Evolutionary conservation across 2,888 invertebrate species (phyloP).

Genomic region (Busseola fusca): DNA sequence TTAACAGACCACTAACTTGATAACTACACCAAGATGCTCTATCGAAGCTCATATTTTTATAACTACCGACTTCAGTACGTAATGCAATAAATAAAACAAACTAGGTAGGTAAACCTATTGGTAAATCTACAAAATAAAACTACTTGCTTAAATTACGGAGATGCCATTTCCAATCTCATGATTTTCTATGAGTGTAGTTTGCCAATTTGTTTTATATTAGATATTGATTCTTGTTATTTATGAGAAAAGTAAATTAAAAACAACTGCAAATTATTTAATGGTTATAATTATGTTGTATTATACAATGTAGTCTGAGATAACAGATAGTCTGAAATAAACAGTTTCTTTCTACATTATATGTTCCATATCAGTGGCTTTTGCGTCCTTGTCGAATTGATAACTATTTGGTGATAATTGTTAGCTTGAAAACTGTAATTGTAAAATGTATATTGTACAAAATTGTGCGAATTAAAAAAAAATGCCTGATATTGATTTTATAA

Average conservation of each 20-base stretch:
- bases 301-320: constrained; percentile 28
- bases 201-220: not conserved
- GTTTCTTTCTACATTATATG: constrained; percentile 39
- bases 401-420: constrained; percentile 62
- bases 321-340: constrained; percentile 18
- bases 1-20: no score
- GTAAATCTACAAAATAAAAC: not conserved
- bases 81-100: not conserved
- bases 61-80: not conserved
- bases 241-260: constrained; percentile 40
- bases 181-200: not conserved
- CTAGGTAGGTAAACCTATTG: not conserved
- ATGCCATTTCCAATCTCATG: not conserved
- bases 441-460: constrained; percentile 86
- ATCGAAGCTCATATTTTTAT: not conserved
- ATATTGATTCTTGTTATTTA: constrained; percentile 32
- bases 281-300: constrained; percentile 44
- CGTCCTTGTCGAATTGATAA: constrained; percentile 50
- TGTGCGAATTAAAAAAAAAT: constrained; percentile 85
- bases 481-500: constrained; percentile 89
- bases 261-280: constrained; percentile 25
- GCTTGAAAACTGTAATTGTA: constrained; percentile 70
- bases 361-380: constrained; percentile 40
- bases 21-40: not conserved
- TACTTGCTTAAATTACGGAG: not conserved